Conservation (phyloP, 1,140 invertebrate genomes). For the Ericerus pela region DNA sequence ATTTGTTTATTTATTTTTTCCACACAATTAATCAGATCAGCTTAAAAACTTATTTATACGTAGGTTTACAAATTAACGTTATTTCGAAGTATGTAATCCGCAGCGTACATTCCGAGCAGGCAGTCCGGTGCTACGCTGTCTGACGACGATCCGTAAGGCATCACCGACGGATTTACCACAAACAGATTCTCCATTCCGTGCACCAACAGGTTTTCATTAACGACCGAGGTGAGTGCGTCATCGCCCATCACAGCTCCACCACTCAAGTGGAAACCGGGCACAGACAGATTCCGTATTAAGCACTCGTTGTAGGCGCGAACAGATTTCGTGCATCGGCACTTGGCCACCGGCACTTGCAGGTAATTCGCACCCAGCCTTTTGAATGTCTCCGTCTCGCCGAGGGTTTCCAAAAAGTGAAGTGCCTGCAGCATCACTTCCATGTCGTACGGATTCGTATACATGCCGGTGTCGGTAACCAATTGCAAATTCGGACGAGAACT, state of each 20-base stretch:
- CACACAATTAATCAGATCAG: no score
- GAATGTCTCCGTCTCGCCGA: neutral
- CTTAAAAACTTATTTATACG: no score
- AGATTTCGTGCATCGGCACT: neutral
- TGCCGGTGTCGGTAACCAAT: neutral
- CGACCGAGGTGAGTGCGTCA: neutral
- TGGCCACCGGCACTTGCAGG: neutral
- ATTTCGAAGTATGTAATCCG: no score
- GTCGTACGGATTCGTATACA: neutral
- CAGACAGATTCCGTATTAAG: neutral
- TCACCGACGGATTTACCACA: neutral
- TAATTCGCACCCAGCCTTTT: neutral
- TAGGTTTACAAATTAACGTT: no score
- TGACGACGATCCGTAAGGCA: neutral
- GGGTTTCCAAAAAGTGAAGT: neutral
- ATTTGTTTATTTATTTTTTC: no score
- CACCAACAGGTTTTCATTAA: neutral
- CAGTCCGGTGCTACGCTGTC: neutral
- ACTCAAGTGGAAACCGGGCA: neutral
- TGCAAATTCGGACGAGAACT: neutral
- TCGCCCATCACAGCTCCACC: neutral
- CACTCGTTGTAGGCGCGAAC: neutral
- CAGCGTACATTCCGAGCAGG: neutral
- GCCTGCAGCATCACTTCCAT: neutral
- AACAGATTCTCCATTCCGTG: neutral